These are phyloP conservation scores for Aphidius colemani DNA, from an alignment of 2,888 invertebrate species.

Conservation along the genomic window DNA sequence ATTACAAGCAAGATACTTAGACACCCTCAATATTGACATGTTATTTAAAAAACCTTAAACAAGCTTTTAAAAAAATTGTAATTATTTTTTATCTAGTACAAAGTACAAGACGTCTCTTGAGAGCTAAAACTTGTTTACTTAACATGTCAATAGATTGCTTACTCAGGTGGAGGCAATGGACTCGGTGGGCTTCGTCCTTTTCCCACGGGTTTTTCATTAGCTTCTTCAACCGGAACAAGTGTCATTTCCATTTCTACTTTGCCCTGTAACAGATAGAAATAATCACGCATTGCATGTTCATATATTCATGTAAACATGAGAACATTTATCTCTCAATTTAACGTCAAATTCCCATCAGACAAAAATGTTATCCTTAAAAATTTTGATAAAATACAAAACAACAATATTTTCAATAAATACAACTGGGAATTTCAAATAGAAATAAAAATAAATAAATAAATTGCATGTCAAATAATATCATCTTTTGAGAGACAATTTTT, in stretches of 20 bases:
- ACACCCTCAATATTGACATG: no score
- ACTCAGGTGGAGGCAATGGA: constrained; percentile 69
- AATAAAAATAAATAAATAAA: background rate
- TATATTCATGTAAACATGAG: background rate
- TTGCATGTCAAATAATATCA: background rate
- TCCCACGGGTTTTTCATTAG: constrained; percentile 68
- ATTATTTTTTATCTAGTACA: no score
- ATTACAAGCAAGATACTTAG: no score
- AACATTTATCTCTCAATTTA: background rate
- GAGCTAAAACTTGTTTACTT: background rate
- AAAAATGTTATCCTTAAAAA: background rate
- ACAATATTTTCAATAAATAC: no score
- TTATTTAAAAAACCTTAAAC: background rate
- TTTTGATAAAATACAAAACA: no score
- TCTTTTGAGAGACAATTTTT: background rate
- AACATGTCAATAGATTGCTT: constrained; percentile 45
- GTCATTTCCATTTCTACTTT: constrained; percentile 72
- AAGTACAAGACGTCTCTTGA: background rate
- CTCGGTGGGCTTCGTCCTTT: constrained; percentile 69
- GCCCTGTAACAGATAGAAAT: constrained; percentile 61
- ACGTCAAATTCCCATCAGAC: background rate
- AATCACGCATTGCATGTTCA: background rate
- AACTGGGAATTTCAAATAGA: no score
- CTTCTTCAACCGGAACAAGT: constrained; percentile 66
- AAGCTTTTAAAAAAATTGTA: no score